A percentile compares a stretch with the other conserved stretches of the same genome.
phyloP scores from a whole-genome alignment of 2,888 invertebrate genomes.

The Sarcophaga subvicina region DNA sequence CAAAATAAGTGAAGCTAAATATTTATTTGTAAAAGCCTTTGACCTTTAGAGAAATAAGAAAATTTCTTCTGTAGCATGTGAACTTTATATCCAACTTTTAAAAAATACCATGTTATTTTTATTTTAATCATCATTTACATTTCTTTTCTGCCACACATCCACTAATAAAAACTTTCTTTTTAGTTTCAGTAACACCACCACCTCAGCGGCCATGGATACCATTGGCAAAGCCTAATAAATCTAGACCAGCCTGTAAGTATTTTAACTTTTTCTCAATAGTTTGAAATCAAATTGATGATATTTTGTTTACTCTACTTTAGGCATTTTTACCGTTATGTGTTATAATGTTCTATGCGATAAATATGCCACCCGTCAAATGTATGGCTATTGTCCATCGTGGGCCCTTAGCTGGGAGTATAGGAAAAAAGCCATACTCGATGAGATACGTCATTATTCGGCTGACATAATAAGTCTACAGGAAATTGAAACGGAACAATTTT shows the following conservation, averaged over 20 bases:
- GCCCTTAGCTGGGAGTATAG: constrained; percentile 99
- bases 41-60: no score
- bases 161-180: constrained; percentile 80
- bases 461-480: constrained; percentile 98
- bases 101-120: no score
- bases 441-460: constrained; percentile 97
- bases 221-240: constrained; percentile 92
- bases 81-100: no score
- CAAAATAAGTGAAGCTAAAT: no score
- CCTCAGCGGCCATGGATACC: constrained; percentile 98
- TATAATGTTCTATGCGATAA: constrained; percentile 99
- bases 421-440: constrained; percentile 97
- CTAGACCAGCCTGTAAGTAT: constrained; percentile 94
- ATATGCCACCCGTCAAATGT: constrained; percentile 99
- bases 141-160: no score
- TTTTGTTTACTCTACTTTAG: constrained; percentile 78
- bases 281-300: background rate
- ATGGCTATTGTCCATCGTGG: constrained; percentile 99
- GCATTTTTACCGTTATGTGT: constrained; percentile 99
- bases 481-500: constrained; percentile 99
- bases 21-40: no score
- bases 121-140: no score
- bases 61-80: no score
- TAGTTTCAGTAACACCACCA: constrained; percentile 94
- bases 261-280: background rate